Evolutionary conservation across 2,113 vertebrate genomes (phyloP), one percentile per base, ranked within the genome.

Genomic region (Oncorhynchus gorbuscha): DNA sequence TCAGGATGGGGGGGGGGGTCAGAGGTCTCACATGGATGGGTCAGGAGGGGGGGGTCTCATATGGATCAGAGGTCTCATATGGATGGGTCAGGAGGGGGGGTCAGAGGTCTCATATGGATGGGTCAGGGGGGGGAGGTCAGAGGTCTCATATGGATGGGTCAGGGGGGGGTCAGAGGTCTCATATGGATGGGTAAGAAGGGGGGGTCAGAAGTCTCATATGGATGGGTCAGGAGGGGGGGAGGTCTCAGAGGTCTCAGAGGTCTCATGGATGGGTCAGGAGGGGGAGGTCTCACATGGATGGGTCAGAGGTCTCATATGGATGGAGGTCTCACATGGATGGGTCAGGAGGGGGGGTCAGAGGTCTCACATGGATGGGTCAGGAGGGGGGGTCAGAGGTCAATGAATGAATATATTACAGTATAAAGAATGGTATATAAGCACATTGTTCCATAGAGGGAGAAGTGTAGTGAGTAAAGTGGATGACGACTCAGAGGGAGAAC

Each of bases 401-500:
- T 2, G 8, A 45, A 55, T 55, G 49, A 55, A 55, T 18, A n/a
- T n/a, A 55, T 55, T 3, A 55, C 49, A 6, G 49, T 14, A 5
- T 55, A 55, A 20, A 24, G 74, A 48, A 18, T 48, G 30, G 14
- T 67, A n/a, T n/a, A 9, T 5, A 39, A 70, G 18, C 18, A 39
- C 12, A 12, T 35, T 12, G 14, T 61, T 62, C 13, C 55, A 22
- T 24, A 62, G 72, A 28, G n/a, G 26, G 26, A 30, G 70, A 72
- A 30, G 30, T 16, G 24, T 9, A 22, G 20, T 5, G 26, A 24
- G 32, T 59, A 9, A 32, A 12, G 30, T 22, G 91, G 93, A 55
- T 1, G 49, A 55, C 0, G 93, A 94, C 92, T 92, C n/a, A 58
- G 28, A 39, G 90, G 85, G 91, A 92, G 92, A 91, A 94, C 86